Base-by-base conservation (phyloP, 1,140 invertebrate species). In the Bombus superbus region DNA sequence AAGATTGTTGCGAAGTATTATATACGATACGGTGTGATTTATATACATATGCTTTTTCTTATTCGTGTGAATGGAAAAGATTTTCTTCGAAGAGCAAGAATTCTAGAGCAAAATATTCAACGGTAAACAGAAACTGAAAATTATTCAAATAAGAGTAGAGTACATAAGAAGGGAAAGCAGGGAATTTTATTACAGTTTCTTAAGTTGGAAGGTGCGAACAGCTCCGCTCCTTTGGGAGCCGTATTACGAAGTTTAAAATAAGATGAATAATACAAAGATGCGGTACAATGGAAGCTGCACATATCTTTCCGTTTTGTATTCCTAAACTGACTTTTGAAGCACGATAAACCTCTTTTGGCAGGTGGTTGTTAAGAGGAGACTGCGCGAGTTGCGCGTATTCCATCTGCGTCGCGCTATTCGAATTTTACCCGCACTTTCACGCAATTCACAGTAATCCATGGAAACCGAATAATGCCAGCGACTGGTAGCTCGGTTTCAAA, bases 261-360 rank as follows among this genome's bases (percentile, higher is more conserved):
- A 76, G n/a, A 76, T 59, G 53, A 76, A 59, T 59, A 59, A 59
- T 59, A 76, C 47, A 76, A 76, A 76, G 25, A 13, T 5, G 22
- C 25, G 44, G 32, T 25, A 35, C 42, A 47, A n/a, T n/a, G 71
- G 15, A 10, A 3, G 47, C 47, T 32, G 71, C 25, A 9, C 38
- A 32, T 44, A 32, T 22, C 15, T 22, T 15, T 10, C 18, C 5
- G 42, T 75, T 75, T 53, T 8, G 22, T 25, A 11, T 40, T 53
- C 3, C 32, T 5, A 13, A 25, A 25, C 18, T 4, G 42, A 75
- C 32, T 75, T 35, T 53, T 53, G n/a, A 53, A 35, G 32, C 3
- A 53, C 10, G 32, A n/a, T 53, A 53, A 75, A 68, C 35, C 74
- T 53, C 13, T 25, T 76, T 76, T n/a, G 74, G 13, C 74, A 28